Base-by-base conservation (phyloP, 2,113 vertebrate species). In the Chaetorhynchus papuensis region DNA sequence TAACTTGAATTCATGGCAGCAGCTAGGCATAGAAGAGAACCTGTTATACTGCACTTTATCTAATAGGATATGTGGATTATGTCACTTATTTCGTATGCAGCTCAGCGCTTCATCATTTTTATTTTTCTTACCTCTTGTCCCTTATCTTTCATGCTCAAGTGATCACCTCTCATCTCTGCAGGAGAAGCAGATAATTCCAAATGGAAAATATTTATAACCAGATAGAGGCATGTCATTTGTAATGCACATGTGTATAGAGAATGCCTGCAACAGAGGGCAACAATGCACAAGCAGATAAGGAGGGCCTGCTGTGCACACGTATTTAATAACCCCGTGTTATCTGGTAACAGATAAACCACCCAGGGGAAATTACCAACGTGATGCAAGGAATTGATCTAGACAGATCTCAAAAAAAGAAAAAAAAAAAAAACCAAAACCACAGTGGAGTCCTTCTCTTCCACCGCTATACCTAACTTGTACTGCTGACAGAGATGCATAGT, bases 191-290 rank as follows among this genome's bases (percentile, higher is more conserved):
- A 79, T 53, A 94, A 96, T 90, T 94, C 88, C 69, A 94, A 96
- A 96, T 94, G 69, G 85, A 88, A 96, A 97, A 95, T 89, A 90
- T 87, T 94, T 93, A 92, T 87, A 94, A 87, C 63, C 78, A 89
- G 86, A 87, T 74, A 91, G 59, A 93, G 65, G 88, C 52, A 86
- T 37, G 71, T 74, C 19, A 96, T 94, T 93, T 94, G 70, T 85
- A 96, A 93, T 64, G 83, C 88, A 95, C 57, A 33, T 79, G 66
- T 89, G 59, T 72, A 83, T 19, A 69, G 19, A 93, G 86, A 93
- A 92, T 82, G 53, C 81, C 80, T 78, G 69, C 90, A 96, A 68
- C 64, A 76, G 60, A 87, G 68, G 61, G 80, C 56, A 91, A 95
- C 80, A 92, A 95, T 57, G 61, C 71, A 61, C 52, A 60, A 54